Percentiles rank a stretch among this genome's conserved stretches.
These are phyloP conservation scores for Tonatia bakeri DNA, from an alignment of 2,113 vertebrate genomes.

Conservation along the genomic window DNA sequence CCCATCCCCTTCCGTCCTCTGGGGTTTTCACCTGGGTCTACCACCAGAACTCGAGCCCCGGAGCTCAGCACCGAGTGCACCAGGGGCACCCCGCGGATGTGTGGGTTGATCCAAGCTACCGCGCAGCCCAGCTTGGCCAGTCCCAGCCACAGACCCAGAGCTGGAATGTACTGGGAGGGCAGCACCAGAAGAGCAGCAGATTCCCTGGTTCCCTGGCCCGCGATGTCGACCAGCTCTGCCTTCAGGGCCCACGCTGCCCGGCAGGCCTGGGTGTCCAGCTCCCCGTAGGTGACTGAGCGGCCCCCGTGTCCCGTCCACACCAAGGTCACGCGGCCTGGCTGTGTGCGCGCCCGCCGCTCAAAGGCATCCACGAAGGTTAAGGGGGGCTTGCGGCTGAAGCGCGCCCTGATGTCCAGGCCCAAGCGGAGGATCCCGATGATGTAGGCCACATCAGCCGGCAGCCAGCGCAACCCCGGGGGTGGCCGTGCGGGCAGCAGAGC, in stretches of 20 bases:
- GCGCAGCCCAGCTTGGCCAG: slow-evolving; percentile 68
- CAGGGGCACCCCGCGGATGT: not conserved
- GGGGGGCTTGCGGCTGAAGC: not conserved
- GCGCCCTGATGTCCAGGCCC: fast-evolving
- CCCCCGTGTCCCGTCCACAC: not conserved
- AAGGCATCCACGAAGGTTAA: slow-evolving; percentile 55
- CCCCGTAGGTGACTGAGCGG: not conserved
- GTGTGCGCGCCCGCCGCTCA: not conserved
- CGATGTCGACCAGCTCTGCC: not conserved
- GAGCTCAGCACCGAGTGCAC: slow-evolving; percentile 41
- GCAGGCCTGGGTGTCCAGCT: slow-evolving; percentile 44
- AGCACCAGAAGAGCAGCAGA: not conserved
- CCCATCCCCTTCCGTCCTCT: fast-evolving
- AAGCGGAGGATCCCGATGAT: fast-evolving
- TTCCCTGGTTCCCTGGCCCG: fast-evolving
- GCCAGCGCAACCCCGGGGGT: slow-evolving; percentile 35
- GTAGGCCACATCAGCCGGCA: not conserved
- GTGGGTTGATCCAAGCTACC: slow-evolving; percentile 57
- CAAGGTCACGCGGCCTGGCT: not conserved
- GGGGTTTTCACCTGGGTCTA: slow-evolving; percentile 59
- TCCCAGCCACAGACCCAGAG: slow-evolving; percentile 58
- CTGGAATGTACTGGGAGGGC: not conserved
- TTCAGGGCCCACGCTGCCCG: slow-evolving; percentile 52
- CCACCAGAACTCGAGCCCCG: slow-evolving; percentile 50
- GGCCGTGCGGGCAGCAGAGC: not conserved